Conservation (phyloP, 37 sponge, comb jelly and placozoan species). For the Beroe ovata region DNA sequence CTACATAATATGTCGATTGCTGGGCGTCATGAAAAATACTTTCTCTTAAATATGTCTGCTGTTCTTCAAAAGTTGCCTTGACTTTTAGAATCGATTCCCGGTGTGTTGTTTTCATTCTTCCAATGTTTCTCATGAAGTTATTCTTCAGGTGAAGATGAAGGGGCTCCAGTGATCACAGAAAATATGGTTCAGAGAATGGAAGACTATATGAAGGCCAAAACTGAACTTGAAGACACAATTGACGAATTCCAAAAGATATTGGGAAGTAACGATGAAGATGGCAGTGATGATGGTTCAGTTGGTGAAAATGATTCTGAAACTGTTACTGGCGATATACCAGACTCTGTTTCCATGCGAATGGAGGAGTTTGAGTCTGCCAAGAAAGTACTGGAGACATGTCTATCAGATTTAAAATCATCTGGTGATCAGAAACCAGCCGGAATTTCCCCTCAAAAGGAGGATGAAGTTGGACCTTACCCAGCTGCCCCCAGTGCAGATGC, state of each 20-base stretch:
- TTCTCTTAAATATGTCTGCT: too few species aligned
- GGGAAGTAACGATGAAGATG: neutral
- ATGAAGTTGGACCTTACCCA: neutral
- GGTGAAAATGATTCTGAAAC: neutral
- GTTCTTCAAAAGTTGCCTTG: too few species aligned
- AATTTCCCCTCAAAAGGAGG: too few species aligned
- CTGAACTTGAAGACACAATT: constrained; percentile 29
- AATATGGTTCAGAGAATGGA: constrained; percentile 41
- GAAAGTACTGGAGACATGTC: neutral
- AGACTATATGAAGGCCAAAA: constrained; percentile 26
- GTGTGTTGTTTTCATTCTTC: too few species aligned
- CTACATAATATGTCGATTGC: too few species aligned
- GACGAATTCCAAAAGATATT: constrained; percentile 31
- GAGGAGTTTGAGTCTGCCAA: neutral
- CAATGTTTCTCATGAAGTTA: too few species aligned
- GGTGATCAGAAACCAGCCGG: neutral
- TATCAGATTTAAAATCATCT: neutral
- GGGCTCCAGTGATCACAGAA: constrained; percentile 12
- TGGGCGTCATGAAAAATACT: too few species aligned
- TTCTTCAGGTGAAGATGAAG: constrained; percentile 25
- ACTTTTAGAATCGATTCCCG: too few species aligned
- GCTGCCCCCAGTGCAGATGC: neutral
- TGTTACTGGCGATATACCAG: neutral
- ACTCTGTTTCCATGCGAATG: neutral
- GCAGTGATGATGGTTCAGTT: neutral